phyloP scores from a whole-genome alignment of 1,140 invertebrate genomes.

The Schlechtendalia chinensis region DNA sequence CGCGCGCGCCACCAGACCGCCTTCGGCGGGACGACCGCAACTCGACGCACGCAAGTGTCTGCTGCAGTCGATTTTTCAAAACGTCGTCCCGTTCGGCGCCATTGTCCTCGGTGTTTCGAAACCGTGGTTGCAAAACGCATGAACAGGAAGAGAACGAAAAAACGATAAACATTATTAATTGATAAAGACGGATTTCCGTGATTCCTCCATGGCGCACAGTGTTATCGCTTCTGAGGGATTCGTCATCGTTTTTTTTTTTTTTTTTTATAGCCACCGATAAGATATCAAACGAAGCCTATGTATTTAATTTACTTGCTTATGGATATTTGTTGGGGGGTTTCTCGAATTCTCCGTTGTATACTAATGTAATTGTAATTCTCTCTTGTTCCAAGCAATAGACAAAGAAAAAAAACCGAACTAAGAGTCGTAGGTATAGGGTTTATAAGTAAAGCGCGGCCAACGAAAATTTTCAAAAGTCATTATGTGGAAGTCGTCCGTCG shows the following conservation, averaged over 20 bases:
- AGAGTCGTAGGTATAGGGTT: too few relatives aligned
- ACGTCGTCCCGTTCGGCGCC: background rate
- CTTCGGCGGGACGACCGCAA: background rate
- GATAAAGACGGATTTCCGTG: background rate
- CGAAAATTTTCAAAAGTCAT: background rate
- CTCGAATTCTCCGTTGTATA: too few relatives aligned
- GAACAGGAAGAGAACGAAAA: background rate
- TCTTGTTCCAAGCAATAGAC: too few relatives aligned
- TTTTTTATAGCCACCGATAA: background rate
- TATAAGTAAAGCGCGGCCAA: background rate
- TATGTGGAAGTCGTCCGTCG: slow-evolving; percentile 36
- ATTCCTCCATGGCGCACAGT: too few relatives aligned
- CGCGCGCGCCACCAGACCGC: background rate
- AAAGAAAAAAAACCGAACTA: too few relatives aligned
- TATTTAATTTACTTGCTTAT: too few relatives aligned
- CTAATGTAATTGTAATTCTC: too few relatives aligned
- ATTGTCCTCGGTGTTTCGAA: background rate
- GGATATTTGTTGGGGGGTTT: too few relatives aligned
- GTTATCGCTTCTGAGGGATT: background rate
- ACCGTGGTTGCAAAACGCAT: background rate
- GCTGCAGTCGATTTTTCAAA: background rate
- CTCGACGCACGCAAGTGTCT: background rate
- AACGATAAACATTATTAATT: background rate
- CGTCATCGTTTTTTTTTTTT: slow-evolving; percentile 4
- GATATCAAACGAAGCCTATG: background rate